Percentiles rank a stretch among this genome's conserved stretches.
Evolutionary conservation across 2,888 invertebrate genomes (phyloP).

Genomic region (Clivina fossor): DNA sequence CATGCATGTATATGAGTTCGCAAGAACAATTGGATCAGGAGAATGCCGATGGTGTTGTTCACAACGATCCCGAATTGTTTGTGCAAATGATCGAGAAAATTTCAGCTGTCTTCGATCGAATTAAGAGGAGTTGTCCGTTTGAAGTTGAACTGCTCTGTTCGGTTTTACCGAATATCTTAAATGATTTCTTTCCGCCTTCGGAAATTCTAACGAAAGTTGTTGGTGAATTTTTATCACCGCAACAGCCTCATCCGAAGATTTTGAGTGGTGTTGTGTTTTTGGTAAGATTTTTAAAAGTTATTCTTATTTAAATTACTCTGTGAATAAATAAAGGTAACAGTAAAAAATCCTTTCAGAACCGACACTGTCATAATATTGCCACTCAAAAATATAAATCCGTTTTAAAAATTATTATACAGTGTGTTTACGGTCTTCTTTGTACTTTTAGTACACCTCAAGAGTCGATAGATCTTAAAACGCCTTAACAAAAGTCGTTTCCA

Average conservation of each 20-base stretch:
- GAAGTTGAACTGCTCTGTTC: constrained; percentile 67
- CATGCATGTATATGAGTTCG: constrained; percentile 75
- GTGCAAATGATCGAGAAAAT: constrained; percentile 79
- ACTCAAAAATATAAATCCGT: constrained; percentile 13
- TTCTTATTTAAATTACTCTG: constrained; percentile 6
- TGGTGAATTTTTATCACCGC: constrained; percentile 80
- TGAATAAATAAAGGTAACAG: not conserved
- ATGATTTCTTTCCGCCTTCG: constrained; percentile 81
- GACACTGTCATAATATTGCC: no score
- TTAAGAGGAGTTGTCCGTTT: constrained; percentile 65
- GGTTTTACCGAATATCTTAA: constrained; percentile 72
- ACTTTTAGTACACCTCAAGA: no score
- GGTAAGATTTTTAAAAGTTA: constrained; percentile 56
- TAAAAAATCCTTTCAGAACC: no score
- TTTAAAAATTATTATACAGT: constrained; percentile 30
- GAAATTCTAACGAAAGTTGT: constrained; percentile 86
- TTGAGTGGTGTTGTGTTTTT: constrained; percentile 88
- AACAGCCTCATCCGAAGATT: constrained; percentile 83
- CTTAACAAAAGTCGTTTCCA: no score
- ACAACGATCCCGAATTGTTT: constrained; percentile 72
- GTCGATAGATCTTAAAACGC: no score
- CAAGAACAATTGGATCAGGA: constrained; percentile 55
- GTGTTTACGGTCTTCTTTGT: constrained; percentile 1
- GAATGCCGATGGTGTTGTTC: constrained; percentile 54
- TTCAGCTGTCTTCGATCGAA: constrained; percentile 76